These are phyloP conservation scores for Dissostichus mawsoni DNA, from an alignment of 2,113 vertebrate genomes.

Conservation along the genomic window DNA sequence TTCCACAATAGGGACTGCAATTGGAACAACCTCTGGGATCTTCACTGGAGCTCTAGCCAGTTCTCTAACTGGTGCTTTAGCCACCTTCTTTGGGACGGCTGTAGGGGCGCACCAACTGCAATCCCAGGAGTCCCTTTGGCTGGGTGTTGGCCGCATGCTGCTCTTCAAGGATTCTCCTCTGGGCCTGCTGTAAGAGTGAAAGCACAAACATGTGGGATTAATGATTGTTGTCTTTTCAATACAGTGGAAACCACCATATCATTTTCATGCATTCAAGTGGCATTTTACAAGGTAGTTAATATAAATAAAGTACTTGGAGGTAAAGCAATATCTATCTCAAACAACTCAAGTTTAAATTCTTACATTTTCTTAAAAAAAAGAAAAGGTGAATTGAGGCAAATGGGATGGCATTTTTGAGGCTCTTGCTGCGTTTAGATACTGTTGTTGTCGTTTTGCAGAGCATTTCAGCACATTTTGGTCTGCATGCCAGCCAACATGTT, in stretches of 20 bases:
- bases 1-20: constrained; percentile 37
- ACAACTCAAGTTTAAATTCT: neutral
- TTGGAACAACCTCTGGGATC: constrained; percentile 28
- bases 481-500: constrained; percentile 66
- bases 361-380: neutral
- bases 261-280: neutral
- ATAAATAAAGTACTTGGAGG: neutral
- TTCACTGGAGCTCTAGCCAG: neutral
- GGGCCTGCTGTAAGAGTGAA: constrained; percentile 67
- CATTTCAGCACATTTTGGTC: constrained; percentile 19
- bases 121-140: constrained; percentile 67
- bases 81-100: constrained; percentile 33
- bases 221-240: neutral
- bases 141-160: constrained; percentile 54
- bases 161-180: constrained; percentile 74
- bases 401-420: neutral
- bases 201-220: constrained; percentile 2
- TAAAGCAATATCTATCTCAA: neutral
- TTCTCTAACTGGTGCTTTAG: constrained; percentile 23
- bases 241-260: neutral
- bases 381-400: neutral
- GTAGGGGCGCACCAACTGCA: constrained; percentile 61
- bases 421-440: neutral
- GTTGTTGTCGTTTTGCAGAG: neutral
- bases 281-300: neutral